Evolutionary conservation across 2,797 vertebrate species (phyloP).

Genomic region (Vipera ursinii): DNA sequence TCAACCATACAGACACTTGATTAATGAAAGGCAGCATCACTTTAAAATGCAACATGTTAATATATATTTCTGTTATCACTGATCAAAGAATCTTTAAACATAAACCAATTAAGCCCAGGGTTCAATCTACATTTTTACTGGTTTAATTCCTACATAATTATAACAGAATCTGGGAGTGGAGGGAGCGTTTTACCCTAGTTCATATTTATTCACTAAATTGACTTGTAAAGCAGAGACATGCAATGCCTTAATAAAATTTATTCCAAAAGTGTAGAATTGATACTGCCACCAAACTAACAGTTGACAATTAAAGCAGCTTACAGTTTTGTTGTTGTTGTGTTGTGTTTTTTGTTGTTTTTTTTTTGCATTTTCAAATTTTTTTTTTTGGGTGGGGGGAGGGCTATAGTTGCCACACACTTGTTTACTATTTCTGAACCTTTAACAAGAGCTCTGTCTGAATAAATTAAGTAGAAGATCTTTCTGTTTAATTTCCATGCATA

Average conservation of each 20-base stretch:
- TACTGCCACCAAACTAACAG: constrained; percentile 57
- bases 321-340: constrained; percentile 23
- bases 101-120: constrained; percentile 80
- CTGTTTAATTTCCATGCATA: not conserved
- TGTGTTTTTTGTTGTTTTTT: not conserved
- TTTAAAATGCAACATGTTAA: constrained; percentile 85
- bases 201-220: constrained; percentile 73
- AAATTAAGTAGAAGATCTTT: not conserved
- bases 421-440: not conserved
- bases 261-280: constrained; percentile 67
- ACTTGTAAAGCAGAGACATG: constrained; percentile 60
- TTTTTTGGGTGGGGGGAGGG: not conserved
- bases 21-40: constrained; percentile 84
- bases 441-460: not conserved
- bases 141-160: constrained; percentile 70
- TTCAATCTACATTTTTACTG: constrained; percentile 76
- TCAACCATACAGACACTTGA: constrained; percentile 85
- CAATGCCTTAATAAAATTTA: constrained; percentile 63
- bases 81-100: constrained; percentile 83
- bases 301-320: constrained; percentile 58
- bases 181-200: constrained; percentile 62
- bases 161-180: constrained; percentile 60
- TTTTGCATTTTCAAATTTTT: constrained; percentile 46
- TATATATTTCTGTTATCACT: constrained; percentile 81
- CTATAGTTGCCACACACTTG: not conserved